phyloP scores from a whole-genome alignment of 2,888 invertebrate species.

The Xestia rhomboidea region DNA sequence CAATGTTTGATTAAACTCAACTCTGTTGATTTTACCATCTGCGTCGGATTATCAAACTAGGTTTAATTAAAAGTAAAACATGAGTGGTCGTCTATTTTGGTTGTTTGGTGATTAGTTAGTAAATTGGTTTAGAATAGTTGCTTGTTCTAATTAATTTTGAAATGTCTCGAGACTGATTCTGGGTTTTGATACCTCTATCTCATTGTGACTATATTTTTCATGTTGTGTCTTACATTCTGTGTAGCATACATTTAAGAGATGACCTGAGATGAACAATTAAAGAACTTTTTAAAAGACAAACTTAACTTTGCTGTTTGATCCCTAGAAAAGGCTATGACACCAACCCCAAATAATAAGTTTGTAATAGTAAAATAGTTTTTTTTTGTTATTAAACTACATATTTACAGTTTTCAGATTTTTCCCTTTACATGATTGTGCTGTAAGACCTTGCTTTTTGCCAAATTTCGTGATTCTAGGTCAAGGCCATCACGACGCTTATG shows the following conservation, averaged over 20 bases:
- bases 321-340: too few relatives aligned
- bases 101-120: conserved; percentile 46
- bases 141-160: conserved; percentile 37
- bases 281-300: too few relatives aligned
- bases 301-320: too few relatives aligned
- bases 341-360: too few relatives aligned
- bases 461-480: too few relatives aligned
- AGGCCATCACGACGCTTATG: too few relatives aligned
- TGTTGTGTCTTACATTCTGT: not conserved
- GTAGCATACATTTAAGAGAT: not conserved
- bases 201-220: not conserved
- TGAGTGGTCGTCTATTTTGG: conserved; percentile 45
- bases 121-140: conserved; percentile 43
- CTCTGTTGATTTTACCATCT: conserved; percentile 55
- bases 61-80: conserved; percentile 60
- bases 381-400: too few relatives aligned
- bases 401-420: too few relatives aligned
- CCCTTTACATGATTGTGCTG: too few relatives aligned
- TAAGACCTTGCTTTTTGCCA: too few relatives aligned
- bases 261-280: too few relatives aligned
- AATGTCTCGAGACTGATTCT: not conserved
- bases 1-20: conserved; percentile 66
- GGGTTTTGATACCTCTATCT: not conserved
- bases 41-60: conserved; percentile 58
- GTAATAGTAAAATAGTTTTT: too few relatives aligned